Evolutionary conservation across 2,888 invertebrate species (phyloP), one percentile per base, ranked within the genome.

Genomic region (Heterodera filipjevi): DNA sequence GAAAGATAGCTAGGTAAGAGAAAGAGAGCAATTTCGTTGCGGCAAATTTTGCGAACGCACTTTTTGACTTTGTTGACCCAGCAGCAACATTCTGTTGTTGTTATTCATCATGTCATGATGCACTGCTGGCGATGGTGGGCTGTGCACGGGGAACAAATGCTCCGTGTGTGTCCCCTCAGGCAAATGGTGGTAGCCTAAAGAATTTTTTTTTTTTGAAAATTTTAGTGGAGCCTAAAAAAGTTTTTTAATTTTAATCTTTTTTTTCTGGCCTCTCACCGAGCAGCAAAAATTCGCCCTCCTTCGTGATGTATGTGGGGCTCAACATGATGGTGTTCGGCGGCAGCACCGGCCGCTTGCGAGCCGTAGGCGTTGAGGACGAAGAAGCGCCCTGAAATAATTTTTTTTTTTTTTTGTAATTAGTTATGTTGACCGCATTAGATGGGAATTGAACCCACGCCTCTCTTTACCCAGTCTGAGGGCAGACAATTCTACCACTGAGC

Each of bases 251-350:
- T 53, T 14, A 53, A 53, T 19, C 16, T 19, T 22, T n/a, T 53
- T 53, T 22, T 5, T 16, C 53, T 53, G 16, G 2, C 12, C 12
- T 39, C 53, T 35, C 49, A 79, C 81, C 82, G 33, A 82, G 49
- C 30, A 82, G 64, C 39, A 83, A 70, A 46, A 79, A 82, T 66
- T 82, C 82, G 49, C 81, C 79, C 27, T 71, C 76, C 27, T 76
- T 64, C 14, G 78, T 82, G 46, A 46, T 76, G 46, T 79, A 84
- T 6, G 77, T 77, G 3, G 77, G 27, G 19, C 76, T 76, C 22
- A 72, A 30, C 66, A 81, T 44, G 33, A 77, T 66, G 64, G 71
- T 81, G 49, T 71, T 72, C 27, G 70, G 64, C 12, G 74, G 82
- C 64, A 81, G 49, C 1, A 32, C 49, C 8, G 53, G 71, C 46